Evolutionary conservation across 2,113 vertebrate species (phyloP).

Genomic region (Procavia capensis): DNA sequence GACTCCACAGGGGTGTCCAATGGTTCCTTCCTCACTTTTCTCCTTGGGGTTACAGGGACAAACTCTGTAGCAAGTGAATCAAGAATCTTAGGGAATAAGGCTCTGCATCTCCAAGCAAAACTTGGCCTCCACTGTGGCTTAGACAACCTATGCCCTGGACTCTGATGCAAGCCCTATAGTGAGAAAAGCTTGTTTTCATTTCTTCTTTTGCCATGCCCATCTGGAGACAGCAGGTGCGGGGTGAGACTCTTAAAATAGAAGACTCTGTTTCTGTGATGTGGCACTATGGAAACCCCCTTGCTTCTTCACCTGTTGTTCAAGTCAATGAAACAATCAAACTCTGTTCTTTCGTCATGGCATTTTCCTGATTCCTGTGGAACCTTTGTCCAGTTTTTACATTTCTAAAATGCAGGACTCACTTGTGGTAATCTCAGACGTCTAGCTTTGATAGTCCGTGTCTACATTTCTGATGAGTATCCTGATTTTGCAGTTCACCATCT

Average conservation of each 20-base stretch:
- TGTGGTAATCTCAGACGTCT: not conserved
- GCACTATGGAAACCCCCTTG: slow-evolving; percentile 63
- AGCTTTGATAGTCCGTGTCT: not conserved
- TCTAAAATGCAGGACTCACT: not conserved
- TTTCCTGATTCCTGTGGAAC: not conserved
- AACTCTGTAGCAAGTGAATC: not conserved
- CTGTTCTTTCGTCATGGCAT: not conserved
- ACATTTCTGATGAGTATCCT: not conserved
- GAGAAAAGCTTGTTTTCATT: slow-evolving; percentile 71
- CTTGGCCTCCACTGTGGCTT: not conserved
- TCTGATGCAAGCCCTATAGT: not conserved
- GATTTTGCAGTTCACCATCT: not conserved
- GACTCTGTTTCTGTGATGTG: slow-evolving; percentile 55
- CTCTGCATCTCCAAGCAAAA: no score
- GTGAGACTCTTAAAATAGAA: slow-evolving; percentile 73
- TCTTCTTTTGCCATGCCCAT: slow-evolving; percentile 71
- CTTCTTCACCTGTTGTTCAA: slow-evolving; percentile 8
- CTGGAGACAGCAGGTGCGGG: slow-evolving; percentile 75
- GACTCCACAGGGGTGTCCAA: not conserved
- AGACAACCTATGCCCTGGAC: not conserved
- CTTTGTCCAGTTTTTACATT: slow-evolving; percentile 19
- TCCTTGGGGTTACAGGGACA: not conserved
- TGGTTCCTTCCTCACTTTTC: not conserved
- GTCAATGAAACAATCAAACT: slow-evolving; percentile 20
- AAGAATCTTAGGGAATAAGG: not conserved